phyloP scores from a whole-genome alignment of 2,888 invertebrate genomes.

The Ichneumon xanthorius region DNA sequence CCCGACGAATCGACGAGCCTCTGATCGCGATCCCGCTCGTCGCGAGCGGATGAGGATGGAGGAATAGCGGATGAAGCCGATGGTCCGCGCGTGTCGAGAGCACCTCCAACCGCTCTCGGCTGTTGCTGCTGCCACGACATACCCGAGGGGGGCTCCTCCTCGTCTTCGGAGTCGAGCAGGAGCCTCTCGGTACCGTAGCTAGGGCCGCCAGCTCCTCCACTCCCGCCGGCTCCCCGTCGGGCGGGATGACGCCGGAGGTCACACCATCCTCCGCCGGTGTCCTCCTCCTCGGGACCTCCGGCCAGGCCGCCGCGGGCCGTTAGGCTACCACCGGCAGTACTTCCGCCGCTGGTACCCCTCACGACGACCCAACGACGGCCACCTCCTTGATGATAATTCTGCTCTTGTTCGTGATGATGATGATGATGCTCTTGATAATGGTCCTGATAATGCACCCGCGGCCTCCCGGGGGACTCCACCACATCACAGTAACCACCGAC shows the following conservation, averaged over 20 bases:
- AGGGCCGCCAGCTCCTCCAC: slow-evolving; percentile 75
- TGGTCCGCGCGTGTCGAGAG: slow-evolving; percentile 50
- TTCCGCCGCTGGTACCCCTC: slow-evolving; percentile 73
- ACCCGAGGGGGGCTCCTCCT: slow-evolving; percentile 81
- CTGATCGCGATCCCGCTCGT: slow-evolving; percentile 78
- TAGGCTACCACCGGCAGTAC: slow-evolving; percentile 51
- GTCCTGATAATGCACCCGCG: slow-evolving; percentile 68
- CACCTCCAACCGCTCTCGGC: slow-evolving; percentile 46
- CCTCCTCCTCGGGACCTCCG: slow-evolving; percentile 80
- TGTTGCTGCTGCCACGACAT: slow-evolving; percentile 79
- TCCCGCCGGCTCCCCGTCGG: slow-evolving; percentile 72
- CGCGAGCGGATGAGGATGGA: slow-evolving; percentile 68
- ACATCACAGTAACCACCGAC: slow-evolving; percentile 81
- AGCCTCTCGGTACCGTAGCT: slow-evolving; percentile 85
- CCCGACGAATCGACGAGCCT: slow-evolving; percentile 58
- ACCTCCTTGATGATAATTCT: slow-evolving; percentile 72
- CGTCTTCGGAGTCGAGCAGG: slow-evolving; percentile 85
- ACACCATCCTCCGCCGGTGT: slow-evolving; percentile 80
- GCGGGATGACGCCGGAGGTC: slow-evolving; percentile 82
- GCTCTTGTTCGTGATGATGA: slow-evolving; percentile 45
- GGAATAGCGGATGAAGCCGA: slow-evolving; percentile 54
- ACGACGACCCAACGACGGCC: slow-evolving; percentile 79
- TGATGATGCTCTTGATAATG: slow-evolving; percentile 60
- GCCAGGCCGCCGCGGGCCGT: slow-evolving; percentile 86
- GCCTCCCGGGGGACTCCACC: slow-evolving; percentile 80